These are phyloP conservation scores for Anguilla pacifica DNA, from an alignment of 2,797 vertebrate genomes.

Conservation along the genomic window DNA sequence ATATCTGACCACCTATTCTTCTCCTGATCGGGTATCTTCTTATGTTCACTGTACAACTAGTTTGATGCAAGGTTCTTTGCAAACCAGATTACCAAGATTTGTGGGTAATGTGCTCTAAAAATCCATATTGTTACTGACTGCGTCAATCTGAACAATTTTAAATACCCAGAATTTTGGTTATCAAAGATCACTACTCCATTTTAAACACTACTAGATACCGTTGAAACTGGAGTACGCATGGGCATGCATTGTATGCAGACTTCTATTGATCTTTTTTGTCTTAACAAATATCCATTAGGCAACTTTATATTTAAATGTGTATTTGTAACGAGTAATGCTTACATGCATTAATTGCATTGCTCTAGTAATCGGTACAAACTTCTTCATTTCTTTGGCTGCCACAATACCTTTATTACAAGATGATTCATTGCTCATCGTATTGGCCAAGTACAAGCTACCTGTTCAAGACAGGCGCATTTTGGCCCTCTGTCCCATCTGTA, in stretches of 20 bases:
- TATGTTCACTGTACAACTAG: not conserved
- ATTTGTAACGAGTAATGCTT: not conserved
- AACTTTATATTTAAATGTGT: not conserved
- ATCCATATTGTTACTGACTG: too few species aligned
- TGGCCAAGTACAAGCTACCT: not conserved
- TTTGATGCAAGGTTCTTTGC: not conserved
- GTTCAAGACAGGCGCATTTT: not conserved
- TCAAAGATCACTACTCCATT: not conserved
- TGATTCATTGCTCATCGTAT: not conserved
- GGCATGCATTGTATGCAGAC: not conserved
- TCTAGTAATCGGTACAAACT: not conserved
- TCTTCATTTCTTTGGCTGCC: not conserved
- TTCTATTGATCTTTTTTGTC: not conserved
- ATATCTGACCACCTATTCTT: not conserved
- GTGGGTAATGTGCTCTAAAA: not conserved
- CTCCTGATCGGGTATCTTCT: not conserved
- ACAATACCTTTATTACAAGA: not conserved
- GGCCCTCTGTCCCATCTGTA: not conserved
- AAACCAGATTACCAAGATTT: not conserved
- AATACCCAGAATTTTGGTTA: not conserved
- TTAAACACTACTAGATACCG: not conserved
- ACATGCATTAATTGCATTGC: not conserved
- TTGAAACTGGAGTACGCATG: not conserved
- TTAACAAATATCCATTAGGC: not conserved
- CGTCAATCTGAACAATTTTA: not conserved